These are phyloP conservation scores for Nothura maculosa DNA, from an alignment of 2,797 vertebrate genomes.

Conservation along the genomic window DNA sequence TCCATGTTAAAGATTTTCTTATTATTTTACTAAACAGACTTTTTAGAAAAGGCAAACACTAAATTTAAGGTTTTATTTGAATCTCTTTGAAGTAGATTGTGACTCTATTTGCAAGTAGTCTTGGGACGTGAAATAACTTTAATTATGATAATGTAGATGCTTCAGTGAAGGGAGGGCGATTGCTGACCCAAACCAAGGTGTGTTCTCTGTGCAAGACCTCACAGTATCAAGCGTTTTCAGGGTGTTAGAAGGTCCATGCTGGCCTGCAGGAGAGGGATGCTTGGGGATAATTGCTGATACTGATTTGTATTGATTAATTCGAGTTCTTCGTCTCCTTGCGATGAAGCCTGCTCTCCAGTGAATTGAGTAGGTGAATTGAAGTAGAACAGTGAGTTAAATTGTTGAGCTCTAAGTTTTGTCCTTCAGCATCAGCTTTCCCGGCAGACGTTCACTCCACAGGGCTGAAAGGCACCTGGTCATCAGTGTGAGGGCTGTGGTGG, in stretches of 20 bases:
- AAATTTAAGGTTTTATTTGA: neutral
- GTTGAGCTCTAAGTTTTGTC: neutral
- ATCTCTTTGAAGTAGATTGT: neutral
- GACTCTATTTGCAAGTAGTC: neutral
- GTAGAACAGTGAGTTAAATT: neutral
- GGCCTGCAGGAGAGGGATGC: rapidly evolving
- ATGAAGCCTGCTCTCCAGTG: neutral
- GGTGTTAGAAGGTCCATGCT: neutral
- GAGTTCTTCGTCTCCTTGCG: neutral
- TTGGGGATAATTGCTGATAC: neutral
- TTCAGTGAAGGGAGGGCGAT: neutral
- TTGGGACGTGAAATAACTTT: neutral
- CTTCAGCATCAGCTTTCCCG: neutral
- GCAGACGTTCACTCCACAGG: neutral
- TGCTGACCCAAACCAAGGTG: neutral
- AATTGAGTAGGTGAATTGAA: neutral
- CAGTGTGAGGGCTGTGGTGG: neutral
- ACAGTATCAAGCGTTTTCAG: neutral
- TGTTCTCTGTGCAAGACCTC: neutral
- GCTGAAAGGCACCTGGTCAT: neutral
- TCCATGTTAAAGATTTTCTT: neutral
- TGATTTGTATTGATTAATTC: neutral
- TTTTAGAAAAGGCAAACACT: neutral
- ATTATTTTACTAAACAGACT: neutral
- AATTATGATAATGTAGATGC: neutral